Evolutionary conservation across 2,797 vertebrate genomes (phyloP).

Genomic region (Sorex maritimensis): DNA sequence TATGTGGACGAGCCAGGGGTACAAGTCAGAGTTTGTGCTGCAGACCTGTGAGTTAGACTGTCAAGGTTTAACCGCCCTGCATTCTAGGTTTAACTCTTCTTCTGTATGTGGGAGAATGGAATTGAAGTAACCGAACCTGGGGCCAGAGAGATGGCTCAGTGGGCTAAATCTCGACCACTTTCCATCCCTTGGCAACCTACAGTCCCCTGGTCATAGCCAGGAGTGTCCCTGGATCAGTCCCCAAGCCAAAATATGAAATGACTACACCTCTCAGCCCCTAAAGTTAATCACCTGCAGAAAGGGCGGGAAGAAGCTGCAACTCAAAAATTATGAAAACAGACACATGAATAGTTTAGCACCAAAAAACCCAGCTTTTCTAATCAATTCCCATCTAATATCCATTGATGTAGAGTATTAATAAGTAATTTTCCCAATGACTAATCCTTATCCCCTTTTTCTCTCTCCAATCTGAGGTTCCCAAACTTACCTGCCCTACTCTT

Average conservation of each 20-base stretch:
- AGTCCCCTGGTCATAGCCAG: no score
- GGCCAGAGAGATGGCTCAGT: no score
- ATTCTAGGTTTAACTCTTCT: background rate
- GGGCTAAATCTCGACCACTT: no score
- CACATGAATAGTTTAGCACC: background rate
- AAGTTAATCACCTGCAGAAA: background rate
- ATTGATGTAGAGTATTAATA: background rate
- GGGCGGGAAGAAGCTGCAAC: background rate
- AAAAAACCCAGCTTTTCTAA: background rate
- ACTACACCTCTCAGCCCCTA: background rate
- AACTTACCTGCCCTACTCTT: no score
- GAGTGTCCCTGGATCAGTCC: no score
- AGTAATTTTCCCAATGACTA: background rate
- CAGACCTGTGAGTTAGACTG: background rate
- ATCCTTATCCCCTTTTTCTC: background rate
- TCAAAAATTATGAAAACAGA: slow-evolving; percentile 4
- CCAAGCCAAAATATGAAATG: no score
- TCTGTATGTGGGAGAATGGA: background rate
- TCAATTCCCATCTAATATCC: background rate
- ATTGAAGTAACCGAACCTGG: background rate
- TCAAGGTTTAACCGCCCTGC: background rate
- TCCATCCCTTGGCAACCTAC: no score
- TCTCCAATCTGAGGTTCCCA: no score
- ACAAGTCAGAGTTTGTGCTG: background rate
- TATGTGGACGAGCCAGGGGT: background rate